phyloP scores from a whole-genome alignment of 2,797 vertebrate genomes.

The Morus bassanus region DNA sequence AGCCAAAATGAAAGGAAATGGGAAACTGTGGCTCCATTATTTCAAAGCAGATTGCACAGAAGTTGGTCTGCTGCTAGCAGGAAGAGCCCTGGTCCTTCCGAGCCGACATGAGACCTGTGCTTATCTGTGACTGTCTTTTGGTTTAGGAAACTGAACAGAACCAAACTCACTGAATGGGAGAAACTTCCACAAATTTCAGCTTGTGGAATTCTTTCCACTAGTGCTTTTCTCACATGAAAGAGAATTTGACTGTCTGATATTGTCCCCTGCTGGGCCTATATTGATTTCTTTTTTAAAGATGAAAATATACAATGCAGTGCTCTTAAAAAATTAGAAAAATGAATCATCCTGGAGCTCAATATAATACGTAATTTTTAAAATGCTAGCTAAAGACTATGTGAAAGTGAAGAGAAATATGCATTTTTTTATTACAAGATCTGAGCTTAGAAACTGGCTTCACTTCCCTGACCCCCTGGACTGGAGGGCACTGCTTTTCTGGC shows the following conservation, averaged over 20 bases:
- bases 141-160: background rate
- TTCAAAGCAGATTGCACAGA: background rate
- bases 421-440: background rate
- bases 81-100: background rate
- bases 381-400: background rate
- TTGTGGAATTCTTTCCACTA: background rate
- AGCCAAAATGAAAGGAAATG: background rate
- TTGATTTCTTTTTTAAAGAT: background rate
- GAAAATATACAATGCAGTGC: background rate
- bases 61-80: background rate
- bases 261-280: background rate
- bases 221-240: background rate
- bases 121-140: background rate
- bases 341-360: background rate
- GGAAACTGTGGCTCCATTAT: background rate
- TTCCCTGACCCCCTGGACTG: background rate
- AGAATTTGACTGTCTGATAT: background rate
- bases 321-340: constrained; percentile 5
- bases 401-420: background rate
- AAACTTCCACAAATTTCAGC: background rate
- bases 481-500: background rate
- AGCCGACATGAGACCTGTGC: background rate
- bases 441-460: background rate
- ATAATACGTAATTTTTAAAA: background rate
- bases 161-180: background rate